Percentiles rank a stretch among this genome's conserved stretches.
Conservation (phyloP, 2,113 vertebrate genomes). For the Vulpes lagopus region DNA sequence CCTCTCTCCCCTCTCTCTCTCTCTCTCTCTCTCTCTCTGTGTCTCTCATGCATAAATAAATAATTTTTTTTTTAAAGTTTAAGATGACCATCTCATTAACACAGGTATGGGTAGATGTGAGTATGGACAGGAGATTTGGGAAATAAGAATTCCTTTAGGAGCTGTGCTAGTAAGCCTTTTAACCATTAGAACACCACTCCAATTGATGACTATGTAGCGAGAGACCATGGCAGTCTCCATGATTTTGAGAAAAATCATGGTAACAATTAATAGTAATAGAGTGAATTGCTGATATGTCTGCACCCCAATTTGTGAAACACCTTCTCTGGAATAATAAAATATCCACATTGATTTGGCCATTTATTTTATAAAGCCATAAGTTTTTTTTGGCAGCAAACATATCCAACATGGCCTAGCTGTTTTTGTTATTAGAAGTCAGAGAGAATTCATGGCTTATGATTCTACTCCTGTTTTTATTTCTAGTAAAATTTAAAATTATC, state of each 20-base stretch:
- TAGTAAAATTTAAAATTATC: conserved; percentile 12
- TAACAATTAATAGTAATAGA: not conserved
- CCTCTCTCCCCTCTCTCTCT: too few species aligned
- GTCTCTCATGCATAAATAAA: too few species aligned
- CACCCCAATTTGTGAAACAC: not conserved
- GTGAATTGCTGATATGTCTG: not conserved
- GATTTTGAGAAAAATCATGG: not conserved
- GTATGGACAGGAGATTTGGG: not conserved
- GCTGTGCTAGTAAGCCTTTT: not conserved
- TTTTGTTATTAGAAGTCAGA: not conserved
- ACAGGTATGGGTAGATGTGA: not conserved
- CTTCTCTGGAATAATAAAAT: not conserved
- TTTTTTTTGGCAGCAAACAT: not conserved
- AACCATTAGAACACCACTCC: not conserved
- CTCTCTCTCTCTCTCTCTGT: too few species aligned
- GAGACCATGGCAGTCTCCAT: not conserved
- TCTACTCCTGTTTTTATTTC: not conserved
- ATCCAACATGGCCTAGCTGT: not conserved
- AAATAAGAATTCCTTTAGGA: not conserved
- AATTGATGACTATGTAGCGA: not conserved
- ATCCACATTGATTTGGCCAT: not conserved
- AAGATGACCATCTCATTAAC: not conserved
- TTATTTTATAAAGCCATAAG: not conserved
- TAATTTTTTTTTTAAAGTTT: not conserved
- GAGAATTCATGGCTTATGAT: not conserved